These are phyloP conservation scores for Onthophagus taurus DNA, from an alignment of 1,140 invertebrate species.

Conservation along the genomic window DNA sequence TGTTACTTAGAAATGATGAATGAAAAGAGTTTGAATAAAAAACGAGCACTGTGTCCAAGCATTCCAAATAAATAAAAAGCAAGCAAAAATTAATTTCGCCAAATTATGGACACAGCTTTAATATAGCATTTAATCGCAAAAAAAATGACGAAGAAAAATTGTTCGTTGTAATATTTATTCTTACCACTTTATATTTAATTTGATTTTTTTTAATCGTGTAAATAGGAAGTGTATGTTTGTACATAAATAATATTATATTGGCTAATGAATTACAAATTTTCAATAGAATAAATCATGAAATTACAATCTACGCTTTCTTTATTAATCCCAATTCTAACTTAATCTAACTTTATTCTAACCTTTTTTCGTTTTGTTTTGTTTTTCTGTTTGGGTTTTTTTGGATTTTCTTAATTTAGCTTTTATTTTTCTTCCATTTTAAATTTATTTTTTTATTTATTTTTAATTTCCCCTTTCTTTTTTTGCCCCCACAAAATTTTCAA, in stretches of 20 bases:
- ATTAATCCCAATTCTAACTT: background rate
- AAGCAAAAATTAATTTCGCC: too few relatives aligned
- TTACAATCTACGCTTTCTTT: slow-evolving; percentile 11
- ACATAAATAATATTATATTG: slow-evolving; percentile 38
- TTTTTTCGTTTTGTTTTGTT: slow-evolving; percentile 17
- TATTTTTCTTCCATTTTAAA: slow-evolving; percentile 13
- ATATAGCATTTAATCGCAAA: too few relatives aligned
- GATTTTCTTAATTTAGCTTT: slow-evolving; percentile 21
- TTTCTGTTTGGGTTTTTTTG: slow-evolving; percentile 38
- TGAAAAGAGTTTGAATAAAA: too few relatives aligned
- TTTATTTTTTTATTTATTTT: slow-evolving; percentile 32
- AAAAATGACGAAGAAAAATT: too few relatives aligned
- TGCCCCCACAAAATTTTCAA: too few relatives aligned
- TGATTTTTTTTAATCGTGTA: slow-evolving; percentile 30
- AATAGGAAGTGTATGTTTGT: slow-evolving; percentile 42
- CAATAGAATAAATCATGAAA: slow-evolving; percentile 35
- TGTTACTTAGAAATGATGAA: too few relatives aligned
- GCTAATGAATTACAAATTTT: slow-evolving; percentile 35
- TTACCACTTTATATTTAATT: slow-evolving; percentile 24
- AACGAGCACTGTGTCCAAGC: too few relatives aligned
- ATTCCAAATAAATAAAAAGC: too few relatives aligned
- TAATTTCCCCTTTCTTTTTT: slow-evolving; percentile 23
- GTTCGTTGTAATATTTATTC: slow-evolving; percentile 26
- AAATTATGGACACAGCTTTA: too few relatives aligned
- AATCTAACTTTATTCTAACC: slow-evolving; percentile 1